Evolutionary conservation across 2,888 invertebrate species (phyloP), one percentile per base, ranked within the genome.

Genomic region (Cosmia pyralina): DNA sequence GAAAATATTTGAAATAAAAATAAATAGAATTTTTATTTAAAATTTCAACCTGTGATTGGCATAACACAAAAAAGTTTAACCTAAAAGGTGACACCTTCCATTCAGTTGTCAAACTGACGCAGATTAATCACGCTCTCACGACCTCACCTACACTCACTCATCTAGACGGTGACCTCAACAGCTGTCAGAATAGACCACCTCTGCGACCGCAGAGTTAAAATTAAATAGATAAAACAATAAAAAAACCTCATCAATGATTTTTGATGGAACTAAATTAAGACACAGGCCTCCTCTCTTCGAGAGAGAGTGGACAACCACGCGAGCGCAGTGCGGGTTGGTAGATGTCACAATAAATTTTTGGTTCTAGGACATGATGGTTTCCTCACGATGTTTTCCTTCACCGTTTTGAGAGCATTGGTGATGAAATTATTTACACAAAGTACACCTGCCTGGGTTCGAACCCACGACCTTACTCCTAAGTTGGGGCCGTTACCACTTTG

Each of bases 71-170:
- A 46, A 72, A 70, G 10, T 7, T 13, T 46, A 10, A 72, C 15
- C n/a, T 22, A 34, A 38, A 55, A 72, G 15, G 46, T 71, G 19
- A 38, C 53, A 65, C 10, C 6, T 53, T 71, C 28, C 17, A 46
- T 46, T 41, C 15, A 38, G 53, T 15, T 53, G 22, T 57, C 5
- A 72, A 46, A 72, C 19, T 71, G 15, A 38, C 22, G 55, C 22
- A 38, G 48, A 57, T 17, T 41, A 72, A 72, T 57, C n/a, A 17
- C 4, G n/a, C 17, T 41, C 15, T 72, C 28, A 48, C 17, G n/a
- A 50, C 48, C 48, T 57, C 4, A 48, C 46, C 28, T 28, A 15
- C 41, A 17, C n/a, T 41, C 7, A 28, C 28, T 50, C 13, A 38
- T 22, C 57, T n/a, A n/a, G 41, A 46, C 50, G 19, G 41, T 50